These are phyloP conservation scores for Microchrysa polita DNA, from an alignment of 2,888 invertebrate genomes.

Conservation along the genomic window DNA sequence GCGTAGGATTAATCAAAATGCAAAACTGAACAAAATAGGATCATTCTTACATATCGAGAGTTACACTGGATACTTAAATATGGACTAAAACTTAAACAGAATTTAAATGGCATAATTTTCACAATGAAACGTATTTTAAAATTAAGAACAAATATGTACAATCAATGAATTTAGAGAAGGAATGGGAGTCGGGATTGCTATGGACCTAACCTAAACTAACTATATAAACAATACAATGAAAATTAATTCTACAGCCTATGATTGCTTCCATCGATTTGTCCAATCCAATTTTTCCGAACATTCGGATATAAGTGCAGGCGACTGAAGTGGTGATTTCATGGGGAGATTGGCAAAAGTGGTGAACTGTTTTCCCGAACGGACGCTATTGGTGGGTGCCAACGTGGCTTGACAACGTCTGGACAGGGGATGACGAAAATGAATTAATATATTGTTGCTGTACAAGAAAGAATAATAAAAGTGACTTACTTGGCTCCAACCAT, in stretches of 20 bases:
- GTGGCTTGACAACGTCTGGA: slow-evolving; percentile 49
- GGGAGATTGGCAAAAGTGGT: slow-evolving; percentile 8
- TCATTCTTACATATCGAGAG: not conserved
- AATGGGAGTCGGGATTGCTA: no score
- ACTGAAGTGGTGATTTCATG: slow-evolving; percentile 48
- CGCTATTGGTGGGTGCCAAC: slow-evolving; percentile 18
- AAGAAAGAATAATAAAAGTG: not conserved
- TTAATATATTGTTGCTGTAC: not conserved
- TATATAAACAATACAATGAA: not conserved
- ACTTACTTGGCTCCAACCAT: slow-evolving; percentile 12
- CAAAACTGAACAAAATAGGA: not conserved
- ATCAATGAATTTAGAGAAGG: not conserved
- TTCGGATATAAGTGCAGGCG: slow-evolving; percentile 52
- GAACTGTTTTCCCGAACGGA: slow-evolving; percentile 22
- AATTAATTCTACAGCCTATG: not conserved
- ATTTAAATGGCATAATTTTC: not conserved
- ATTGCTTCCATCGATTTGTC: slow-evolving; percentile 40
- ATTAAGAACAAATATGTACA: not conserved
- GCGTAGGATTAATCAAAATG: not conserved
- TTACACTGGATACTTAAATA: not conserved
- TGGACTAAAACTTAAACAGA: not conserved
- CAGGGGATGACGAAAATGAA: slow-evolving; percentile 42
- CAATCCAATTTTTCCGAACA: slow-evolving; percentile 47
- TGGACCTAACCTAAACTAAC: not conserved
- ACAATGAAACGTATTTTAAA: not conserved